Conservation (phyloP, 2,888 invertebrate species). For the Nematopogon swammerdamellus region DNA sequence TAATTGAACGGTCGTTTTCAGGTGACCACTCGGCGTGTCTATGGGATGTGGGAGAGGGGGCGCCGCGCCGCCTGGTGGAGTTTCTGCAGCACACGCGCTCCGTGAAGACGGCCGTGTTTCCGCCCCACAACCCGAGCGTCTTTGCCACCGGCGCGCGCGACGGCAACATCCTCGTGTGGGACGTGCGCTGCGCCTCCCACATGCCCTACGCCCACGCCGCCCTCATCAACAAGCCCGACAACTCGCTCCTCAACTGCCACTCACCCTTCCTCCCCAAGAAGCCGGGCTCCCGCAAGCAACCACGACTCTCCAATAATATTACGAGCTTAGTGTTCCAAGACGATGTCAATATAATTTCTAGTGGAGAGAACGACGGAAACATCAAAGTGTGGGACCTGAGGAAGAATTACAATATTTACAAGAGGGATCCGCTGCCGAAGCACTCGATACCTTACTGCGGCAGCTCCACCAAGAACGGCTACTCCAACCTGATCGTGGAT, state of each 20-base stretch:
- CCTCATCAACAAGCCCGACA: conserved; percentile 62
- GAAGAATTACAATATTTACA: conserved; percentile 70
- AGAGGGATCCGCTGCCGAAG: conserved; percentile 68
- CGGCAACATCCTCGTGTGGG: conserved; percentile 86
- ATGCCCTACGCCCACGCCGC: conserved; percentile 19
- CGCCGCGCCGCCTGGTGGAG: conserved; percentile 40
- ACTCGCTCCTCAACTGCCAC: conserved; percentile 68
- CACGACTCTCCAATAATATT: conserved; percentile 60
- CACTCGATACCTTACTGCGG: conserved; percentile 73
- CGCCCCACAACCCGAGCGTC: conserved; percentile 65
- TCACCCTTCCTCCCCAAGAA: conserved; percentile 41
- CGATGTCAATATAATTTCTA: conserved; percentile 73
- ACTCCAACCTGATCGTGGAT: conserved; percentile 75
- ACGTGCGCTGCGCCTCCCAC: conserved; percentile 56
- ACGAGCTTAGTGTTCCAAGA: conserved; percentile 84
- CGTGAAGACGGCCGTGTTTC: conserved; percentile 77
- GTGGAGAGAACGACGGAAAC: conserved; percentile 82
- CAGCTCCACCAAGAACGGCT: conserved; percentile 64
- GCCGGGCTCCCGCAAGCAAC: conserved; percentile 50
- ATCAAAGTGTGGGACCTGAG: conserved; percentile 88
- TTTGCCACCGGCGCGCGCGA: conserved; percentile 89
- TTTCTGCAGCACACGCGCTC: conserved; percentile 78
- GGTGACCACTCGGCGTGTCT: conserved; percentile 80
- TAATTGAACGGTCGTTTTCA: conserved; percentile 18
- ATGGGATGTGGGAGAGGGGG: conserved; percentile 66